Evolutionary conservation across 92 coral and sea anemone species (phyloP).

Genomic region (Muricea muricata): DNA sequence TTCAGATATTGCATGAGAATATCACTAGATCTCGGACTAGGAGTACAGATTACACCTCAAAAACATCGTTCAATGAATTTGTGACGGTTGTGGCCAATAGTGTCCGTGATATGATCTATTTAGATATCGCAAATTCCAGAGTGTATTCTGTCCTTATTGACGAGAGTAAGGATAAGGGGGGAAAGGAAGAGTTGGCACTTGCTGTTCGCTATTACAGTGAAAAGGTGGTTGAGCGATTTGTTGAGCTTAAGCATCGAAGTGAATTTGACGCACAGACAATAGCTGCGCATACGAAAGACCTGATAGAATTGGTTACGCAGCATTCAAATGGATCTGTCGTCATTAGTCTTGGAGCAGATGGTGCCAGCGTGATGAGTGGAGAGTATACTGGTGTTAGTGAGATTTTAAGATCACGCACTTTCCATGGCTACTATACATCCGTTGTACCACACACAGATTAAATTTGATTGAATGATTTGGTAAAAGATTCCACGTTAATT

Average conservation of each 20-base stretch:
- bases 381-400: constrained; percentile 12
- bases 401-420: constrained; percentile 16
- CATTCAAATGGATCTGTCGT: background rate
- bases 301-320: background rate
- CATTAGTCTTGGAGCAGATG: constrained; percentile 22
- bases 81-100: background rate
- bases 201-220: constrained; percentile 10
- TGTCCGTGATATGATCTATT: background rate
- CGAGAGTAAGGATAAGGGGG: constrained; percentile 13
- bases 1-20: background rate
- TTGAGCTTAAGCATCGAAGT: background rate
- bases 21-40: background rate
- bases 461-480: constrained; percentile 23
- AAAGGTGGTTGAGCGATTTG: constrained; percentile 13
- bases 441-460: constrained; percentile 16
- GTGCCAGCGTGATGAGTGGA: constrained; percentile 14
- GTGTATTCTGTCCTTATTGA: constrained; percentile 21
- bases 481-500: constrained; percentile 14
- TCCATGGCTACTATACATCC: constrained; percentile 18
- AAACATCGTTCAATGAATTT: constrained; percentile 20
- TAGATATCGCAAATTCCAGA: background rate
- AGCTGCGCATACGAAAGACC: constrained; percentile 14
- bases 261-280: constrained; percentile 28
- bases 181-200: constrained; percentile 17
- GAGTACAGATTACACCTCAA: background rate